A percentile compares a stretch with the other conserved stretches of the same genome.
These are phyloP conservation scores for Pygoscelis adeliae DNA, from an alignment of 2,113 vertebrate genomes.

Conservation along the genomic window DNA sequence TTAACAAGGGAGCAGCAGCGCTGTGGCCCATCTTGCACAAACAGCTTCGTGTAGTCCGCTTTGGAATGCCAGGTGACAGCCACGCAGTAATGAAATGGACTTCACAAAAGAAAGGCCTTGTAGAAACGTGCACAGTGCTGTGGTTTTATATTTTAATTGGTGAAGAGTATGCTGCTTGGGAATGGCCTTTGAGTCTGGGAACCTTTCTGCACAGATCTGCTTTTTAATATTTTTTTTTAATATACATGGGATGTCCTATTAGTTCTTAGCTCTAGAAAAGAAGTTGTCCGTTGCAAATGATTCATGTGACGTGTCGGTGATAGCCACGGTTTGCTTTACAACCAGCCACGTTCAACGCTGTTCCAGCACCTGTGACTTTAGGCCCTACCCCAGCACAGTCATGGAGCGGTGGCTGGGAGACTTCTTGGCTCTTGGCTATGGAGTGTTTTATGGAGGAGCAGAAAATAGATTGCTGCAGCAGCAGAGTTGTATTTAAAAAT, in stretches of 20 bases:
- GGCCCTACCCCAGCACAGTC: not conserved
- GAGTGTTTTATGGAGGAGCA: not conserved
- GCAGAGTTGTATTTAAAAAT: not conserved
- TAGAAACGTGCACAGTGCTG: not conserved
- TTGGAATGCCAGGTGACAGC: not conserved
- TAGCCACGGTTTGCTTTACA: not conserved
- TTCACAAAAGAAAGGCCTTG: not conserved
- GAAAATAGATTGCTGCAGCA: not conserved
- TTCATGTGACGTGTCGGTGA: not conserved
- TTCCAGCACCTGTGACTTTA: not conserved
- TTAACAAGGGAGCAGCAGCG: not conserved
- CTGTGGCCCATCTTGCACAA: not conserved
- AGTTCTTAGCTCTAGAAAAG: not conserved
- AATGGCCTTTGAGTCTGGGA: not conserved
- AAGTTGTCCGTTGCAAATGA: not conserved
- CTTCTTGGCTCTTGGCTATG: not conserved
- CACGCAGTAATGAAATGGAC: not conserved
- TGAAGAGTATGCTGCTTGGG: not conserved
- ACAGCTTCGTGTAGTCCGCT: not conserved
- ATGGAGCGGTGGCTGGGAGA: not conserved
- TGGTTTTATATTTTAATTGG: not conserved
- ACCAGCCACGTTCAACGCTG: not conserved
- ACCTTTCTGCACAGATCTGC: not conserved
- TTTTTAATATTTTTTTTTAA: not conserved
- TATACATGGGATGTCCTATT: not conserved